These are phyloP conservation scores for Apostichopus parvimensis DNA, from an alignment of 35 echinoderm and acorn worm genomes.

Conservation along the genomic window DNA sequence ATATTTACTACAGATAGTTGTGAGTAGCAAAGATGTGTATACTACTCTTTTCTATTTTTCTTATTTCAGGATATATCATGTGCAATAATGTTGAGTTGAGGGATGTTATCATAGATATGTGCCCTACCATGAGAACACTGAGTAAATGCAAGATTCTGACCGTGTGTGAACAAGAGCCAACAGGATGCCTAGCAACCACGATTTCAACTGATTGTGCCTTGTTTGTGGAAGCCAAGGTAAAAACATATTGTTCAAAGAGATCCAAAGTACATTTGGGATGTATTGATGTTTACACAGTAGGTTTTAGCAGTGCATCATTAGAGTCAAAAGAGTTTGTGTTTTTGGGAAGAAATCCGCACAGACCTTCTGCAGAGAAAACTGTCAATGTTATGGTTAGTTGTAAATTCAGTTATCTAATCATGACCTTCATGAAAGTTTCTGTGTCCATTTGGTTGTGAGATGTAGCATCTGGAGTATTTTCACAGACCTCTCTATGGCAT, in stretches of 20 bases:
- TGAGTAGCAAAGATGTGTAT: too few species aligned
- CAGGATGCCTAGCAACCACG: constrained; percentile 40
- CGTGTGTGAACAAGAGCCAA: neutral
- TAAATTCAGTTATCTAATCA: too few species aligned
- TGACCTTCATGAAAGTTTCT: too few species aligned
- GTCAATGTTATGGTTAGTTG: neutral
- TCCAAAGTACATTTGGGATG: too few species aligned
- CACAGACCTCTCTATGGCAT: too few species aligned
- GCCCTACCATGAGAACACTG: neutral
- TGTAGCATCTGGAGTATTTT: too few species aligned
- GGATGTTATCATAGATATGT: neutral
- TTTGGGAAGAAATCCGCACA: too few species aligned
- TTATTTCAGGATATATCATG: constrained; percentile 16
- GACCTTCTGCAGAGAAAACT: neutral
- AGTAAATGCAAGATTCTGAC: constrained; percentile 23
- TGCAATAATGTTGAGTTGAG: constrained; percentile 22
- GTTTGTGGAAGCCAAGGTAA: constrained; percentile 30
- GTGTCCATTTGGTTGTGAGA: too few species aligned
- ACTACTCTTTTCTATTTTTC: neutral
- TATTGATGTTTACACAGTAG: too few species aligned
- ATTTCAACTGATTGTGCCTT: neutral
- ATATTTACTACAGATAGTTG: too few species aligned
- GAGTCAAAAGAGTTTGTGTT: too few species aligned
- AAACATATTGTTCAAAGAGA: neutral
- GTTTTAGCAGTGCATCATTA: too few species aligned